phyloP scores from a whole-genome alignment of 2,888 invertebrate genomes.

The Eupithecia abbreviata region DNA sequence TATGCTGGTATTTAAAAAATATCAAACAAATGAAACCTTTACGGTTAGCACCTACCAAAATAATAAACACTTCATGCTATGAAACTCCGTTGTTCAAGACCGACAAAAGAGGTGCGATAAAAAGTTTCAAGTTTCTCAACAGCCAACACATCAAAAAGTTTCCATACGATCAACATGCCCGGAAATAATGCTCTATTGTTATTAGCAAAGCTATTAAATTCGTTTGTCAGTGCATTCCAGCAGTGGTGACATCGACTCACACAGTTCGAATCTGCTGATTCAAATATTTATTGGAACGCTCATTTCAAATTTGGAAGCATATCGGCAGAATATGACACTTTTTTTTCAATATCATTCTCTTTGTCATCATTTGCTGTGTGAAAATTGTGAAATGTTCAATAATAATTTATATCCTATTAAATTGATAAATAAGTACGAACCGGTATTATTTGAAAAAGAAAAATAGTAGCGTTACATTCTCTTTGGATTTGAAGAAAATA shows the following conservation, averaged over 20 bases:
- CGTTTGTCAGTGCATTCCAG: neutral
- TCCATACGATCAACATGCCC: neutral
- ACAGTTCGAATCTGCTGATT: conserved; percentile 3
- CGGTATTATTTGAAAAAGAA: neutral
- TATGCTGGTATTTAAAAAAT: neutral
- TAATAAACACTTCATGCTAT: neutral
- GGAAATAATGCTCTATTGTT: conserved; percentile 1
- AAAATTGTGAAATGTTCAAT: neutral
- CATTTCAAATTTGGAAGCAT: neutral
- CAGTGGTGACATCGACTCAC: neutral
- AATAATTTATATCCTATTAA: neutral
- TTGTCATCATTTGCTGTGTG: neutral
- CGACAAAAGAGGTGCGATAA: conserved; percentile 13
- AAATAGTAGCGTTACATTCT: neutral
- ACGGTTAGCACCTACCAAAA: neutral
- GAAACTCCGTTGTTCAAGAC: neutral
- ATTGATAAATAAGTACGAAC: neutral
- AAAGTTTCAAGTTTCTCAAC: conserved; percentile 16
- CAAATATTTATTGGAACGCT: neutral
- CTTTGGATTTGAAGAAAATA: neutral
- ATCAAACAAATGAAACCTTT: neutral
- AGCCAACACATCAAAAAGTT: conserved; percentile 22
- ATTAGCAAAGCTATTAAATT: neutral
- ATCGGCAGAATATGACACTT: neutral
- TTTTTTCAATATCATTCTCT: neutral